phyloP scores from a whole-genome alignment of 1,140 invertebrate species.

The Heliothis subflexa region DNA sequence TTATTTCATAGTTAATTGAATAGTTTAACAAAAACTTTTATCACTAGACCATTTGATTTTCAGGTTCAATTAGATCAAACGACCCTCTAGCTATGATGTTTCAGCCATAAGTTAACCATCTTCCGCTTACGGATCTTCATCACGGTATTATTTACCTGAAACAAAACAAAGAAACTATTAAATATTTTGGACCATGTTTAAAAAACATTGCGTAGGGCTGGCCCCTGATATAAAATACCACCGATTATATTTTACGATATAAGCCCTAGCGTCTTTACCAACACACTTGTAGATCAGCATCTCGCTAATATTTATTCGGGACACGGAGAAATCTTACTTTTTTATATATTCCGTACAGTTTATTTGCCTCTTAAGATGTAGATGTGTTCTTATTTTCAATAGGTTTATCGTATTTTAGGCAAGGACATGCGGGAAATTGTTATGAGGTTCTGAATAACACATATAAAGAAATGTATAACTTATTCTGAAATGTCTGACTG shows the following conservation, averaged over 20 bases:
- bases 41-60: no score
- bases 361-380: conserved; percentile 42
- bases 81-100: no score
- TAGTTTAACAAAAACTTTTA: no score
- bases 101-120: no score
- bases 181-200: conserved; percentile 40
- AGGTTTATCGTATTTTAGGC: conserved; percentile 23
- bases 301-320: conserved; percentile 47
- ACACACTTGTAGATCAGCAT: conserved; percentile 48
- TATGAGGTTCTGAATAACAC: no score
- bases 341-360: conserved; percentile 46
- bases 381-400: conserved; percentile 39
- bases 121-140: background rate
- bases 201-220: conserved; percentile 44
- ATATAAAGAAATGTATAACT: no score
- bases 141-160: conserved; percentile 50
- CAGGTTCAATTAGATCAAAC: no score
- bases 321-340: conserved; percentile 41
- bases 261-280: conserved; percentile 39
- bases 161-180: conserved; percentile 47
- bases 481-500: no score
- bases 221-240: conserved; percentile 37
- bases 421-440: no score
- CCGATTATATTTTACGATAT: conserved; percentile 45
- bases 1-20: no score